Base-by-base conservation (phyloP, 2,113 vertebrate species). In the Festucalex cinctus region DNA sequence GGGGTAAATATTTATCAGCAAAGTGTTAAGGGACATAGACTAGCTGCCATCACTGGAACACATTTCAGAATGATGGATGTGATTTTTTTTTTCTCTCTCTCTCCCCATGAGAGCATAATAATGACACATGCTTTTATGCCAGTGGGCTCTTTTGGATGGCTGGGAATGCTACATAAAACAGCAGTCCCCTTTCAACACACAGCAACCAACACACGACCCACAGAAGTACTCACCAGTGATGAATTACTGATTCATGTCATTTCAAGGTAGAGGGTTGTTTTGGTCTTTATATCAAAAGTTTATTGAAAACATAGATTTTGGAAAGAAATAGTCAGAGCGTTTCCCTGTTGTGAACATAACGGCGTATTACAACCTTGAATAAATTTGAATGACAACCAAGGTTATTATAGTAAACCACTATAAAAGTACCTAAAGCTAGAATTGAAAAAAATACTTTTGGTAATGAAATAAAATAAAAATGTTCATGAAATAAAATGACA, bases 1-100 rank as follows among this genome's bases (percentile, higher is more conserved):
- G 74, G 58, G 1, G 66, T 87, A 76, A 77, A 87, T 87, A 87
- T 90, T 87, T 85, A 83, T 82, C 76, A 82, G 76, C 62, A 73
- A 64, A 75, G 78, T 75, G 76, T 84, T 80, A 66, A 68, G 71
- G 66, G 77, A 66, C 66, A 66, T 59, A 65, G 69, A 74, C 78
- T 41, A 59, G 20, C 68, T 68, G 70, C 71, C 69, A 76, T 77
- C 74, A 70, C 76, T 80, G 60, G 49, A 68, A 59, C 65, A 77
- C 63, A 80, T 83, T 79, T 81, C 69, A 69, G 49, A 16, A 62
- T 82, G 80, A 85, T 79, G 78, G 73, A 86, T 84, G 77, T 73
- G 68, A 71, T 73, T 63, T 61, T 73, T 63, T 63, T 80, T 82
- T 66, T 66, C 28, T 32, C 28, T 32, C 4, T 32, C 28, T 58